A percentile compares a stretch with the other conserved stretches of the same genome.
phyloP scores from a whole-genome alignment of 2,113 vertebrate species.

The Erpornis zantholeuca region DNA sequence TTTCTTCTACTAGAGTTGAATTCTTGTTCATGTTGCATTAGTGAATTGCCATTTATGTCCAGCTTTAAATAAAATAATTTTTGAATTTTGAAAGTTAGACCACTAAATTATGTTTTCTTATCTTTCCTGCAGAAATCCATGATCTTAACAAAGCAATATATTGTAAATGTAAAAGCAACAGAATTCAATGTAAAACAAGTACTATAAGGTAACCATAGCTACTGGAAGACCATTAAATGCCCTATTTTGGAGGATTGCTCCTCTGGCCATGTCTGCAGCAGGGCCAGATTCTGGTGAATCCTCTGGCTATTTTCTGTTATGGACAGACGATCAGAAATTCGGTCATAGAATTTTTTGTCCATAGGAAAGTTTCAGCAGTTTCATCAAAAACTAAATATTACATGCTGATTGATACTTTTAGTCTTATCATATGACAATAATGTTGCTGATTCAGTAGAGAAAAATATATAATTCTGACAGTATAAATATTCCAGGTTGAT shows the following conservation, averaged over 20 bases:
- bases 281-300: background rate
- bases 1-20: background rate
- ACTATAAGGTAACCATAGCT: background rate
- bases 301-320: background rate
- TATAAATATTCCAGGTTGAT: background rate
- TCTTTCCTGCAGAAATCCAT: background rate
- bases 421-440: background rate
- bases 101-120: background rate
- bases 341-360: background rate
- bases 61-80: background rate
- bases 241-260: background rate
- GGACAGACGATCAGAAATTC: background rate
- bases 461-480: background rate
- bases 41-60: background rate
- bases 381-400: background rate
- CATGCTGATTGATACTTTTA: background rate
- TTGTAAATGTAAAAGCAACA: too few species aligned
- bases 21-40: background rate
- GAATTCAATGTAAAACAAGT: background rate
- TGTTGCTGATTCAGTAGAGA: background rate
- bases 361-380: background rate
- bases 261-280: background rate
- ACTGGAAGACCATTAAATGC: background rate
- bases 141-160: background rate
- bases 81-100: background rate